Conservation (phyloP, 2,888 invertebrate species). For the Drosophila gaucha region DNA sequence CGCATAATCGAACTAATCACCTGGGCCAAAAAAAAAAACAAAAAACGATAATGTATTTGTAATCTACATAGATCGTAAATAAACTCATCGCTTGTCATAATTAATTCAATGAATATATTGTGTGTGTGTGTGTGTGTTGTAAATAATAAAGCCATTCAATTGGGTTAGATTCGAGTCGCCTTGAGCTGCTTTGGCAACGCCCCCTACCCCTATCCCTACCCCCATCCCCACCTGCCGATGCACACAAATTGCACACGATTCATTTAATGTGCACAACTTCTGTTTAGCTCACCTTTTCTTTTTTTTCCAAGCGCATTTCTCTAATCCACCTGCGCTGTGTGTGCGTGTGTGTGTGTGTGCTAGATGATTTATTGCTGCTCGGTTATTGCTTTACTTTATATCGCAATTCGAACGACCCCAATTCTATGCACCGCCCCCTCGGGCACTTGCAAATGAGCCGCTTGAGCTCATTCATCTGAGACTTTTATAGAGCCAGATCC, state of each 20-base stretch:
- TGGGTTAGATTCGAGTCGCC: neutral
- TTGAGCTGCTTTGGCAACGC: neutral
- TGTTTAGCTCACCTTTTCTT: neutral
- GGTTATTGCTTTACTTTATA: slow-evolving; percentile 53
- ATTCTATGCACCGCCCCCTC: neutral
- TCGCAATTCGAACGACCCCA: slow-evolving; percentile 12
- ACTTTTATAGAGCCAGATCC: too few relatives aligned
- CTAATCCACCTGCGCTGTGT: slow-evolving; percentile 11
- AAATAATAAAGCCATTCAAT: slow-evolving; percentile 33
- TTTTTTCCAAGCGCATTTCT: slow-evolving; percentile 10
- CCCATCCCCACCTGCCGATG: too few relatives aligned
- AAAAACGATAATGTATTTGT: slow-evolving; percentile 53
- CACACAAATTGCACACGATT: slow-evolving; percentile 1
- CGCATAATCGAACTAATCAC: slow-evolving; percentile 46
- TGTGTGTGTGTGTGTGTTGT: slow-evolving; percentile 10
- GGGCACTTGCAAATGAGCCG: slow-evolving; percentile 18
- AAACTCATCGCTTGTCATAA: slow-evolving; percentile 75
- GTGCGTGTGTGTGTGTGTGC: slow-evolving; percentile 9
- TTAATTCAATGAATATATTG: slow-evolving; percentile 72
- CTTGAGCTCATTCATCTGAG: slow-evolving; percentile 5
- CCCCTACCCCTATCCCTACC: too few relatives aligned
- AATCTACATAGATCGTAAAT: slow-evolving; percentile 69
- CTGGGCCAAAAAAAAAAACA: too few relatives aligned
- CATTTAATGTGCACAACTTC: slow-evolving; percentile 23
- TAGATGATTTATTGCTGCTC: slow-evolving; percentile 61